Conservation (phyloP, 92 coral and sea anemone species). For the Hydrozoanthus gracilis region DNA sequence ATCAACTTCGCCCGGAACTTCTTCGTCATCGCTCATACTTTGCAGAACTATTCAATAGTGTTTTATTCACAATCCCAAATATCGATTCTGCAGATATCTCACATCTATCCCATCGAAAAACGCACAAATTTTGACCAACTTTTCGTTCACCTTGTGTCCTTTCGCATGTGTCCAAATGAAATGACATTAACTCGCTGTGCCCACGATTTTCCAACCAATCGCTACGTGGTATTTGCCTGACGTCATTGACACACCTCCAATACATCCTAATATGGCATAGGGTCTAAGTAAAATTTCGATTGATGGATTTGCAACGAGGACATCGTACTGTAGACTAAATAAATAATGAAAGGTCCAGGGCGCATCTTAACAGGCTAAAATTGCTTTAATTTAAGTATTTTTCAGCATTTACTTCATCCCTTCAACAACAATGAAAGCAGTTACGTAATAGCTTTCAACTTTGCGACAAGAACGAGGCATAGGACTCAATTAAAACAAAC, state of each 20-base stretch:
- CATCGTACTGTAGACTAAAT: not conserved
- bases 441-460: not conserved
- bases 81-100: slow-evolving; percentile 35
- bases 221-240: slow-evolving; percentile 20
- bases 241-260: slow-evolving; percentile 76
- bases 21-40: slow-evolving; percentile 93
- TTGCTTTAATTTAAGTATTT: slow-evolving; percentile 3
- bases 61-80: slow-evolving; percentile 21
- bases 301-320: not conserved
- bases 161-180: slow-evolving; percentile 33
- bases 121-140: slow-evolving; percentile 24
- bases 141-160: not conserved
- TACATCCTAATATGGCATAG: slow-evolving; percentile 56
- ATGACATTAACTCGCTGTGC: slow-evolving; percentile 35
- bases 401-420: not conserved
- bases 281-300: slow-evolving; percentile 39
- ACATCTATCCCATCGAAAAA: slow-evolving; percentile 38
- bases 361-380: not conserved
- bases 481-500: not conserved
- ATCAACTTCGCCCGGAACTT: slow-evolving; percentile 78
- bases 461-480: not conserved
- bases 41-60: slow-evolving; percentile 41
- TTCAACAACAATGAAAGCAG: not conserved
- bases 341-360: slow-evolving; percentile 1
- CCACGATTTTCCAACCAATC: slow-evolving; percentile 53